These are phyloP conservation scores for Dendronephthya gigantea DNA, from an alignment of 64 coral and sea anemone genomes.

Conservation along the genomic window DNA sequence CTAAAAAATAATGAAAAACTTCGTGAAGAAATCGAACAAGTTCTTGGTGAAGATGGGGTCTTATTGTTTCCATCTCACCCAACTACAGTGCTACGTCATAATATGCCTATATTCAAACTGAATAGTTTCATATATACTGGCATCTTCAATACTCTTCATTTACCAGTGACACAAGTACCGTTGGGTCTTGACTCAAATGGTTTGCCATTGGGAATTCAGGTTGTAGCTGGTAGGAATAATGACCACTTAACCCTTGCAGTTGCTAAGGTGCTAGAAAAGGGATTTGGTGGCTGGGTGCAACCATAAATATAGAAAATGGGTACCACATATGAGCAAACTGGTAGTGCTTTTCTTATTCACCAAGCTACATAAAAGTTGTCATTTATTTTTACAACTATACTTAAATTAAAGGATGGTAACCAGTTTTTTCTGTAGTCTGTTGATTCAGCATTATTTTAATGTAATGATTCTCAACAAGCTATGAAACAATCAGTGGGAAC, in stretches of 20 bases:
- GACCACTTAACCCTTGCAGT: slow-evolving; percentile 65
- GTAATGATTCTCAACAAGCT: too few relatives aligned
- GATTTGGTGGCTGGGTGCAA: slow-evolving; percentile 61
- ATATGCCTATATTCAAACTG: slow-evolving; percentile 55
- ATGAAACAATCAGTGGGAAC: too few relatives aligned
- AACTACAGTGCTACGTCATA: slow-evolving; percentile 52
- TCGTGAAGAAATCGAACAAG: slow-evolving; percentile 51
- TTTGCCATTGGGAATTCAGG: slow-evolving; percentile 70
- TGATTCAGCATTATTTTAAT: too few relatives aligned
- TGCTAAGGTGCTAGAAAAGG: slow-evolving; percentile 62
- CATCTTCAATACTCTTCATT: slow-evolving; percentile 89
- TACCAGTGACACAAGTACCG: slow-evolving; percentile 79
- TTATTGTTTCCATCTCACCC: slow-evolving; percentile 77
- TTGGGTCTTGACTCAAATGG: slow-evolving; percentile 42
- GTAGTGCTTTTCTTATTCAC: too few relatives aligned
- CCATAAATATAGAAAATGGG: not conserved
- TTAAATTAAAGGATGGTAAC: too few relatives aligned
- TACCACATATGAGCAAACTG: not conserved
- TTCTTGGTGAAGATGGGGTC: slow-evolving; percentile 72
- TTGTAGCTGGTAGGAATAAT: slow-evolving; percentile 53
- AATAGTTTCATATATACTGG: slow-evolving; percentile 82
- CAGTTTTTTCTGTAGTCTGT: too few relatives aligned
- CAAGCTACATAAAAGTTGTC: too few relatives aligned
- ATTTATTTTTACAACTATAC: too few relatives aligned
- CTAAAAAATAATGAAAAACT: slow-evolving; percentile 53